Evolutionary conservation across 2,113 vertebrate species (phyloP), one percentile per base, ranked within the genome.

Genomic region (Lasiurus cinereus): DNA sequence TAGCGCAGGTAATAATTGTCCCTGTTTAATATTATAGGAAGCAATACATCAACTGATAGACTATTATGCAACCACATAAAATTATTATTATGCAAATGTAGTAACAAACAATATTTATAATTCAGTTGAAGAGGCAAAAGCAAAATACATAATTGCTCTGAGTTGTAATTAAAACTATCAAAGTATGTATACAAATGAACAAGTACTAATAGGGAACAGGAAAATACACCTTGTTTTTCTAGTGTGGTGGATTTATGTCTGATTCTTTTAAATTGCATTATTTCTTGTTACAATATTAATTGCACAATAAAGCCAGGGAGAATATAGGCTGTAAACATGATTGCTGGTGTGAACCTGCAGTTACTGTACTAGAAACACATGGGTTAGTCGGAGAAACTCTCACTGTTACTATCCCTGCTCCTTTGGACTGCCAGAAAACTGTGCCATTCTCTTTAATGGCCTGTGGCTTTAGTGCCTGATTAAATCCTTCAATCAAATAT

Each of bases 121-220:
- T 78, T 90, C 91, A 64, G 13, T 87, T 83, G 56, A 69, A 79
- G 31, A 88, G 36, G 69, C 15, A 80, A 92, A 76, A 83, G 29
- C 56, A 92, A 76, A 94, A 80, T 86, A 83, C 21, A 19, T 48
- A 39, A 78, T 76, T 83, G 12, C 54, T 48, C 52, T 88, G 67
- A 78, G 93, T 48, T 89, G 24, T 91, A 88, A 88, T 88, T 89
- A 76, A 94, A 93, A 62, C 21, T 31, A 69, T 46, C 59, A 70
- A 91, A 70, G 50, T 72, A 9, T 69, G 19, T 27, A 83, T 50
- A 74, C 39, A 88, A 69, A 66, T 31, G 16, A 84, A 43, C 52
- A 94, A 48, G 54, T 73, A 43, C 12, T 78, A 83, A 69, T 1
- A 73, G 10, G 27, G 14, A 96, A 64, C 27, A 88, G 67, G 56